Conservation (phyloP, 2,113 vertebrate species). For the Charadrius vociferus region DNA sequence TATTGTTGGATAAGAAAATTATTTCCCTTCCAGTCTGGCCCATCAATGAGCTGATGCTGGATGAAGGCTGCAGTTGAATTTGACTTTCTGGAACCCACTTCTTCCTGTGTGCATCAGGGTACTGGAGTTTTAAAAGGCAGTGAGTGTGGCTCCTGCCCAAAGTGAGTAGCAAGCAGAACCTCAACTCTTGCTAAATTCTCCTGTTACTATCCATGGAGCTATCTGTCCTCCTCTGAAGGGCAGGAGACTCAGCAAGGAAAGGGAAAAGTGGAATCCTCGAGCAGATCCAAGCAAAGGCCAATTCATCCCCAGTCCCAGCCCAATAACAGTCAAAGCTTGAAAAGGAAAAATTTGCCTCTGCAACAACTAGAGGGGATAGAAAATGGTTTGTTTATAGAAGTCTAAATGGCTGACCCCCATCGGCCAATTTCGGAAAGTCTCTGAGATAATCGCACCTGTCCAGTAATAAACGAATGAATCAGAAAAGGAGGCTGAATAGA, state of each 20-base stretch:
- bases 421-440: conserved; percentile 47
- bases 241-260: neutral
- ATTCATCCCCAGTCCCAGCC: neutral
- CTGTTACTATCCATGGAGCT: neutral
- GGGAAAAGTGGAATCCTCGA: neutral
- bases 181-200: neutral
- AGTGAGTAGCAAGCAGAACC: neutral
- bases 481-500: conserved; percentile 67
- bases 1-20: neutral
- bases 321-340: neutral
- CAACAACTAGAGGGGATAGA: conserved; percentile 12
- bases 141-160: neutral
- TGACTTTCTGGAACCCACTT: neutral
- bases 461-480: conserved; percentile 73
- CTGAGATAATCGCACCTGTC: conserved; percentile 63
- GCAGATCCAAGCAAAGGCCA: neutral
- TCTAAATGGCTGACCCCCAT: conserved; percentile 33
- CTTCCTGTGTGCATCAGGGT: neutral
- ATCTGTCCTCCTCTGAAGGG: neutral
- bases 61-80: neutral
- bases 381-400: conserved; percentile 62
- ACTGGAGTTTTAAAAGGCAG: neutral
- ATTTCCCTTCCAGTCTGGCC: neutral
- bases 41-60: neutral
- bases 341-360: conserved; percentile 4